Conservation (phyloP, 2,797 vertebrate species). For the Acropternis orthonyx region DNA sequence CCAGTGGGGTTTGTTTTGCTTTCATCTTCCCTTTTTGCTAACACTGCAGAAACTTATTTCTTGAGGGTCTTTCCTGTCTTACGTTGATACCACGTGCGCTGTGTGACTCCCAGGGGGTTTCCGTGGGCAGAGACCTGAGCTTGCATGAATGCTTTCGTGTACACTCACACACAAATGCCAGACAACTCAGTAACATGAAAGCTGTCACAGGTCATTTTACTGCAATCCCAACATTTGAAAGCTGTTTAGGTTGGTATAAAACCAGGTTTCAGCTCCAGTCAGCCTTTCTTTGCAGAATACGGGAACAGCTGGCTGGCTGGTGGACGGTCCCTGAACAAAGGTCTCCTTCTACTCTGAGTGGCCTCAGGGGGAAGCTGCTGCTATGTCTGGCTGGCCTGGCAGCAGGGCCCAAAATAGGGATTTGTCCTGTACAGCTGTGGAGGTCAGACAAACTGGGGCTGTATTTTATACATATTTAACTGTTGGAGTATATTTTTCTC, state of each 20-base stretch:
- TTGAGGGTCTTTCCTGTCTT: background rate
- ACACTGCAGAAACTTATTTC: background rate
- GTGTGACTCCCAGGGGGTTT: background rate
- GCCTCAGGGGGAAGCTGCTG: background rate
- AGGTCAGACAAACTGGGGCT: background rate
- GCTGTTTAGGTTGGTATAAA: background rate
- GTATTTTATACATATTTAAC: background rate
- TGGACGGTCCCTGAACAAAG: background rate
- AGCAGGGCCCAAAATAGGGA: background rate
- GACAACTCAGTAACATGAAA: background rate
- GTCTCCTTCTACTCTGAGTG: background rate
- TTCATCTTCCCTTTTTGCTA: background rate
- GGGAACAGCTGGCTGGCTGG: background rate
- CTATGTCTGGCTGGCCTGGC: background rate
- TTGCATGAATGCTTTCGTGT: fast-evolving
- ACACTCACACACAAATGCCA: background rate
- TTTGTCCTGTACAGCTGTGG: background rate
- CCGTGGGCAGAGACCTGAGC: background rate
- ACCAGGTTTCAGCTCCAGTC: background rate
- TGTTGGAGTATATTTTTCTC: background rate
- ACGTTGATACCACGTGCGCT: fast-evolving
- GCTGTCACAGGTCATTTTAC: background rate
- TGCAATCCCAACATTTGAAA: background rate
- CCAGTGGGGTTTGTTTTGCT: background rate
- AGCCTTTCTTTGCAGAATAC: background rate